These are phyloP conservation scores for Bombus affinis DNA, from an alignment of 1,140 invertebrate genomes.

Conservation along the genomic window DNA sequence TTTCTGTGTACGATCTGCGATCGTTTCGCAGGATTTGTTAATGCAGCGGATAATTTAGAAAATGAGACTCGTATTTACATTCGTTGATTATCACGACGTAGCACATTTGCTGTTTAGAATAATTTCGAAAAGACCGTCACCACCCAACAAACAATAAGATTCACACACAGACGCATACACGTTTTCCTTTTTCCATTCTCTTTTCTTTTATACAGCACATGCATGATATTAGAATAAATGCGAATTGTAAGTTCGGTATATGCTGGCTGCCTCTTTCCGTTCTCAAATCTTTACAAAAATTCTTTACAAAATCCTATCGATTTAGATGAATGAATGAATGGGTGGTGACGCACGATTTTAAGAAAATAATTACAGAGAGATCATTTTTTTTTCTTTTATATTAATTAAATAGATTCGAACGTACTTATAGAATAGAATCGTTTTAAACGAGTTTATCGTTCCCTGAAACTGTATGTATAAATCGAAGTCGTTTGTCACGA, in stretches of 20 bases:
- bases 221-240: slow-evolving; percentile 14
- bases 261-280: too few relatives aligned
- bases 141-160: slow-evolving; percentile 15
- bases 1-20: slow-evolving; percentile 9
- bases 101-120: neutral
- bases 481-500: neutral
- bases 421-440: neutral
- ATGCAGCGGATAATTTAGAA: slow-evolving; percentile 42
- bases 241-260: neutral
- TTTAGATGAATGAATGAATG: neutral
- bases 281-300: neutral
- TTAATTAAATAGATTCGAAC: neutral
- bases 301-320: neutral
- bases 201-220: slow-evolving; percentile 13
- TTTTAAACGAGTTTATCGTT: neutral
- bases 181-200: neutral
- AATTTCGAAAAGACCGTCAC: slow-evolving; percentile 47
- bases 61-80: slow-evolving; percentile 29
- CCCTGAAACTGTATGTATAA: neutral
- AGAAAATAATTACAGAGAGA: neutral
- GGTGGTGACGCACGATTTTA: slow-evolving; percentile 37
- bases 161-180: slow-evolving; percentile 19
- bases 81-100: neutral
- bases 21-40: slow-evolving; percentile 23
- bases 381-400: neutral